phyloP scores from a whole-genome alignment of 2,797 vertebrate genomes.

The Pristis pectinata region DNA sequence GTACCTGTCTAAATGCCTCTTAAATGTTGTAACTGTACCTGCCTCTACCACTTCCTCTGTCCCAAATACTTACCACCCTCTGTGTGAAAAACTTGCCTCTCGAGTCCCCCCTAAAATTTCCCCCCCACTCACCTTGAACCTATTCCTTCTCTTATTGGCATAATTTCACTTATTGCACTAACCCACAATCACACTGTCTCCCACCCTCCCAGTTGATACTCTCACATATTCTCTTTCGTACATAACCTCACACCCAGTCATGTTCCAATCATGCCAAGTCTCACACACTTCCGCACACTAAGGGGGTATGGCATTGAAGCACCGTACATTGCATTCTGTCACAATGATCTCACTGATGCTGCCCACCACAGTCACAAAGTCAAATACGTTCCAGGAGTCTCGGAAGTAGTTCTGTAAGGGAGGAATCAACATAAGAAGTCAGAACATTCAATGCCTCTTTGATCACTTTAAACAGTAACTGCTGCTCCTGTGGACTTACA shows the following conservation, averaged over 20 bases:
- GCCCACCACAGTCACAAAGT: conserved; percentile 94
- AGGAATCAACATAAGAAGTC: conserved; percentile 36
- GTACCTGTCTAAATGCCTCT: no score
- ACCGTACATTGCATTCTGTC: conserved; percentile 75
- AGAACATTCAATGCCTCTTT: not conserved
- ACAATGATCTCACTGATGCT: conserved; percentile 96
- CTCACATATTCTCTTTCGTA: no score
- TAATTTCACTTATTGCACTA: not conserved
- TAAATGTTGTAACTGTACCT: no score
- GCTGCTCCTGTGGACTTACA: not conserved
- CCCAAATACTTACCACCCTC: no score
- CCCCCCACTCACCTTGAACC: no score
- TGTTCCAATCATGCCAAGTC: not conserved
- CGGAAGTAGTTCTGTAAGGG: conserved; percentile 87
- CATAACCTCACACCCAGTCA: not conserved
- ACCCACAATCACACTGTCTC: not conserved
- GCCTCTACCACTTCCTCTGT: no score
- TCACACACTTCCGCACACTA: not conserved
- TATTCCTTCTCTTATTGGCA: not conserved
- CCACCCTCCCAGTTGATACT: not conserved
- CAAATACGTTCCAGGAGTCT: conserved; percentile 98
- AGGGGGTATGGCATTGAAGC: no score
- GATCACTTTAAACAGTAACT: not conserved
- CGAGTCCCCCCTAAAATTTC: no score
- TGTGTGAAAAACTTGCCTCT: no score